phyloP scores from a whole-genome alignment of 35 echinoderm and acorn worm genomes.

The Lytechinus variegatus region DNA sequence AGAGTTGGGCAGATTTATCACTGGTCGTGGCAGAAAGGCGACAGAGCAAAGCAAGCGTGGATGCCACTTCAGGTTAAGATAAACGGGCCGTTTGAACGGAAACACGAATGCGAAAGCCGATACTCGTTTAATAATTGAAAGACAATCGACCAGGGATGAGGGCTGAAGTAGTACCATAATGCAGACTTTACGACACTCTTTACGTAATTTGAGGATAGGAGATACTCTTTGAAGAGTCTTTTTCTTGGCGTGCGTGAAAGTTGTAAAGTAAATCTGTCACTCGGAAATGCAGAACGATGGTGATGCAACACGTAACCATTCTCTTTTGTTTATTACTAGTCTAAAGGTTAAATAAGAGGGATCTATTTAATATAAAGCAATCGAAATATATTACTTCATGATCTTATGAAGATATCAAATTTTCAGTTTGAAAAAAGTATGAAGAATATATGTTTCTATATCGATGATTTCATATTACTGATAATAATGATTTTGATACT shows the following conservation, averaged over 20 bases:
- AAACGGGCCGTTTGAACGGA: background rate
- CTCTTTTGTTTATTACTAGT: background rate
- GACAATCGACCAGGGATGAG: background rate
- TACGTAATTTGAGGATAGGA: constrained; percentile 13
- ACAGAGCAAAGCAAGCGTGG: background rate
- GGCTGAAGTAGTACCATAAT: background rate
- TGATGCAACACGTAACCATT: background rate
- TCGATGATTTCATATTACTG: too few relatives aligned
- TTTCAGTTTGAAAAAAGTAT: too few relatives aligned
- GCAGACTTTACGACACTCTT: background rate
- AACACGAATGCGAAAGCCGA: constrained; percentile 8
- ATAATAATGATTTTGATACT: too few relatives aligned
- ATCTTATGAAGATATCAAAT: too few relatives aligned
- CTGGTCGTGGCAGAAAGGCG: background rate
- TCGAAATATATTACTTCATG: too few relatives aligned
- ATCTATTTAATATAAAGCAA: too few relatives aligned
- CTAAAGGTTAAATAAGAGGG: background rate
- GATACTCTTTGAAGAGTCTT: background rate
- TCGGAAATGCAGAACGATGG: background rate
- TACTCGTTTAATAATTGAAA: constrained; percentile 20
- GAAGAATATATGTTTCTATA: too few relatives aligned
- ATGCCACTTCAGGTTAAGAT: constrained; percentile 1
- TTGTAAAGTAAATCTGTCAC: background rate
- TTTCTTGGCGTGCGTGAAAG: background rate
- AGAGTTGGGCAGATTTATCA: background rate